A percentile compares a stretch with the other conserved stretches of the same genome.
phyloP scores from a whole-genome alignment of 2,888 invertebrate genomes.

The Xestia c-nigrum region DNA sequence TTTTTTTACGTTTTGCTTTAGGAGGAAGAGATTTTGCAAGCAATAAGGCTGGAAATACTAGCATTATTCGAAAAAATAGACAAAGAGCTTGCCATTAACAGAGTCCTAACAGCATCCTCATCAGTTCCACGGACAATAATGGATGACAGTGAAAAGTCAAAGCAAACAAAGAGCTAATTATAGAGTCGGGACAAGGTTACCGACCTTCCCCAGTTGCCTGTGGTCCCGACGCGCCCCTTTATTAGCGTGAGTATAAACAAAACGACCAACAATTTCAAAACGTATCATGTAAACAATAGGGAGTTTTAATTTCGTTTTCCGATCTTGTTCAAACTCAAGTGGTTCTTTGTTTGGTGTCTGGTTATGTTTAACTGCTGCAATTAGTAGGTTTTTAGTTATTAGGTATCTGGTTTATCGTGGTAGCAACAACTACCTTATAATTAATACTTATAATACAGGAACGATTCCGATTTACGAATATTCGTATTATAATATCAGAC shows the following conservation, averaged over 20 bases:
- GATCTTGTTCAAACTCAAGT: conserved; percentile 23
- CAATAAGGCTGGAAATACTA: too few relatives aligned
- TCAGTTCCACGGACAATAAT: conserved; percentile 21
- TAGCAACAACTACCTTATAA: neutral
- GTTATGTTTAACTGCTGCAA: neutral
- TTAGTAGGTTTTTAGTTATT: neutral
- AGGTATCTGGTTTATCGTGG: neutral
- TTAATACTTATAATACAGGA: neutral
- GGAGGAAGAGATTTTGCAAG: neutral
- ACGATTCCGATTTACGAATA: neutral
- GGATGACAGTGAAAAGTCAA: conserved; percentile 51
- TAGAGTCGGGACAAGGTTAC: conserved; percentile 79
- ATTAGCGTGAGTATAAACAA: conserved; percentile 50
- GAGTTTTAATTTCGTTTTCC: conserved; percentile 21
- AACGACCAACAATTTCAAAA: conserved; percentile 40
- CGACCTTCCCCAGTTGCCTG: conserved; percentile 77
- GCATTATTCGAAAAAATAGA: neutral
- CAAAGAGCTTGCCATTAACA: neutral
- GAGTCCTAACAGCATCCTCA: conserved; percentile 10
- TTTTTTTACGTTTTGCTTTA: neutral
- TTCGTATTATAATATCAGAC: neutral
- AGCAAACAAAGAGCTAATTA: conserved; percentile 73
- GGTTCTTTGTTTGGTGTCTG: conserved; percentile 18
- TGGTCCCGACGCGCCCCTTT: conserved; percentile 60
- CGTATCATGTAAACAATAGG: conserved; percentile 46